phyloP scores from a whole-genome alignment of 1,140 invertebrate genomes.

The Solenopsis fugax region DNA sequence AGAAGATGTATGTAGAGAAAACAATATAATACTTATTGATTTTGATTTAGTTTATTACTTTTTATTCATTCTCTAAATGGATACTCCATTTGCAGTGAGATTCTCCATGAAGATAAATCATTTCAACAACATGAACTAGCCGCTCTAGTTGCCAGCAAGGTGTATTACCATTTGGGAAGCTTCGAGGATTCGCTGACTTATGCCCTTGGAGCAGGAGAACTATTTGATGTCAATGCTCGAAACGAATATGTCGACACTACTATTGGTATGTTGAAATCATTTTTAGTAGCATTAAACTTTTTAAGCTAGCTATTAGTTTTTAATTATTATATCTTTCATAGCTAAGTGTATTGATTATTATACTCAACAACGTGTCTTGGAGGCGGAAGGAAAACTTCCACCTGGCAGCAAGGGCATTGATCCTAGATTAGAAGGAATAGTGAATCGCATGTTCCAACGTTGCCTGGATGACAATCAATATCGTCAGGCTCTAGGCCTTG shows the following conservation, averaged over 20 bases:
- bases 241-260: constrained; percentile 99
- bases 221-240: constrained; percentile 97
- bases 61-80: not conserved
- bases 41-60: not conserved
- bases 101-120: constrained; percentile 96
- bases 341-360: constrained; percentile 98
- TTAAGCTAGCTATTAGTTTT: constrained; percentile 36
- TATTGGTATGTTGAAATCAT: constrained; percentile 88
- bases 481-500: constrained; percentile 97
- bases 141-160: constrained; percentile 98
- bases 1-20: constrained; percentile 93
- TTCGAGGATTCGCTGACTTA: constrained; percentile 98
- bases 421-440: constrained; percentile 95
- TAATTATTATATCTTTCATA: constrained; percentile 81
- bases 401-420: constrained; percentile 92
- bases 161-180: constrained; percentile 98
- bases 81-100: constrained; percentile 90
- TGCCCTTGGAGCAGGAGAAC: constrained; percentile 96
- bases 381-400: constrained; percentile 88
- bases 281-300: constrained; percentile 24
- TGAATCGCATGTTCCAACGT: constrained; percentile 98
- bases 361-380: constrained; percentile 93
- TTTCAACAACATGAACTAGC: constrained; percentile 97
- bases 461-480: constrained; percentile 98
- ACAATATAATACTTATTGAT: not conserved